Base-by-base conservation (phyloP, 35 echinoderm and acorn worm genomes). In the Stichopus chloronotus region DNA sequence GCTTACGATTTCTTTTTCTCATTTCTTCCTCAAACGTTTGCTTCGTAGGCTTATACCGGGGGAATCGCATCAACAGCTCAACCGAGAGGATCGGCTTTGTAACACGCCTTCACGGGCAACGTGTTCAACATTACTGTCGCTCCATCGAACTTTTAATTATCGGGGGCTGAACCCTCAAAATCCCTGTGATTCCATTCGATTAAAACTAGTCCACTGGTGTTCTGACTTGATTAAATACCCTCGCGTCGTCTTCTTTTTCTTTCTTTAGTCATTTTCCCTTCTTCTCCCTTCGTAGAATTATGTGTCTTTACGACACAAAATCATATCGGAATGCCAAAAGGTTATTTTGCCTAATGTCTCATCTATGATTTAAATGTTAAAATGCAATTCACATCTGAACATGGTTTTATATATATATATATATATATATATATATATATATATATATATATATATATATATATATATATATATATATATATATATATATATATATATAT, bases 71-170 rank as follows among this genome's bases (percentile, higher is more conserved):
- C 57, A 85, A 12, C 82, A 58, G 58, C 20, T 85, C 82, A 23
- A 85, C 82, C 82, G 82, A 85, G 54, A 85, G 55, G 55, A 85
- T 58, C 82, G 82, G 82, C 82, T 85, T 85, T 85, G 82, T 85
- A 85, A 85, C 82, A 85, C 55, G 82, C 82, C 82, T 85, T 85
- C 55, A 85, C 82, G 56, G 55, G 55, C 82, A 85, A 58, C 82
- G 82, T 85, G 82, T 85, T 58, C 54, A 21, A 21, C 82, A 85
- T 85, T 85, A 85, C 55, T 25, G 52, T 58, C 82, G 82, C 82
- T 85, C 82, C 58, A 23, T 85, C 82, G 82, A 85, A 85, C 55
- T 85, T 85, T 85, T 85, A 85, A 85, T 85, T 85, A 85, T 85
- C 82, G 82, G 55, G n/a, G 82, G 82, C 82, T 85, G 57, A 85